phyloP scores from a whole-genome alignment of 2,888 invertebrate species.

The Pristionchus exspectatus region DNA sequence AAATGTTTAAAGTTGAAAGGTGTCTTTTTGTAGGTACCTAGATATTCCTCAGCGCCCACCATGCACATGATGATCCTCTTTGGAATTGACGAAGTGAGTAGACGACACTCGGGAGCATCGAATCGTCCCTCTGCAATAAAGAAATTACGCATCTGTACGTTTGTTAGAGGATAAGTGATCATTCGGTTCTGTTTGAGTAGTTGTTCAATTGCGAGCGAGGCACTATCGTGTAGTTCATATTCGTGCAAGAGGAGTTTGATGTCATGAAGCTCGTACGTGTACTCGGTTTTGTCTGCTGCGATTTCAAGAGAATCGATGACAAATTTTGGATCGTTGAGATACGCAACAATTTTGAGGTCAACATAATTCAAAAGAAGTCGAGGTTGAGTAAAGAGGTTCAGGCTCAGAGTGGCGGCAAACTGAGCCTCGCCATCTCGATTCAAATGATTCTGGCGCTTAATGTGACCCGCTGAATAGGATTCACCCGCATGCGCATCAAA shows the following conservation, averaged over 20 bases:
- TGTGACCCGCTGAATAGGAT: not conserved
- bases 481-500: not conserved
- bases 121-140: not conserved
- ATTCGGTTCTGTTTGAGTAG: not conserved
- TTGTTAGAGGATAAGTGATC: slow-evolving; percentile 15
- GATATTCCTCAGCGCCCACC: not conserved
- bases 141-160: slow-evolving; percentile 19
- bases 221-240: not conserved
- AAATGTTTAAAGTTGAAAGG: slow-evolving; percentile 10
- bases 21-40: not conserved
- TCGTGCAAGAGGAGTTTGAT: slow-evolving; percentile 28
- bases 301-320: slow-evolving; percentile 41
- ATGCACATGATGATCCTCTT: slow-evolving; percentile 6
- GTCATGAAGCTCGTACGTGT: not conserved
- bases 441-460: not conserved
- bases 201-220: not conserved
- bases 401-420: slow-evolving; percentile 12
- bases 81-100: not conserved
- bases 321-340: slow-evolving; percentile 33
- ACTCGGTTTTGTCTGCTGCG: not conserved
- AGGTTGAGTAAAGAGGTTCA: slow-evolving; percentile 50
- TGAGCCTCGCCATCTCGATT: not conserved
- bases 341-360: slow-evolving; percentile 32
- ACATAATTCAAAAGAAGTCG: slow-evolving; percentile 41
- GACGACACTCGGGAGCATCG: too few relatives aligned